A percentile compares a stretch with the other conserved stretches of the same genome.
Conservation (phyloP, 2,113 vertebrate species). For the Equus quagga region DNA sequence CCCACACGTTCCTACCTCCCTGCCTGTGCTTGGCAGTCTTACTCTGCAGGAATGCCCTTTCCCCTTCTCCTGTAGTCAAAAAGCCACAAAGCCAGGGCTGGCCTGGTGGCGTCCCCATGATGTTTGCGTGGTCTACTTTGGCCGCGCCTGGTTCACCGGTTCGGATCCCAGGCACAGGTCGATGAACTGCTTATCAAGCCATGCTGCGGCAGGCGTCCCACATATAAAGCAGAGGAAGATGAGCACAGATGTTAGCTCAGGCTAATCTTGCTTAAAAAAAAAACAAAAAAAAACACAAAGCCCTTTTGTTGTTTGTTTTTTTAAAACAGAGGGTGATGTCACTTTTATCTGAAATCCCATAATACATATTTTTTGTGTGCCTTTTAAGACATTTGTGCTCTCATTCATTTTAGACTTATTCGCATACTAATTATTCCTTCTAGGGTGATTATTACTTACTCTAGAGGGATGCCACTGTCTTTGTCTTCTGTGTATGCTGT, state of each 20-base stretch:
- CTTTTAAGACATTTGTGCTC: not conserved
- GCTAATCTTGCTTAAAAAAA: too few species aligned
- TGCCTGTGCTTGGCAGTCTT: not conserved
- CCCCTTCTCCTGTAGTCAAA: not conserved
- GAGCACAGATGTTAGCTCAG: too few species aligned
- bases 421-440: not conserved
- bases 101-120: too few species aligned
- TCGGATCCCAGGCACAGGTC: too few species aligned
- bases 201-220: too few species aligned
- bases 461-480: not conserved
- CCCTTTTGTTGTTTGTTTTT: not conserved
- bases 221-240: too few species aligned
- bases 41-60: not conserved
- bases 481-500: not conserved
- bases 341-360: not conserved
- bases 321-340: not conserved
- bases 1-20: not conserved
- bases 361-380: not conserved
- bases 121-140: too few species aligned
- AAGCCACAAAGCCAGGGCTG: not conserved
- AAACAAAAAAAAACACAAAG: not conserved
- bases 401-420: not conserved
- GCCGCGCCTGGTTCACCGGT: too few species aligned
- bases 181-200: too few species aligned
- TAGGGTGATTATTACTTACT: not conserved